A percentile compares a stretch with the other conserved stretches of the same genome.
Evolutionary conservation across 1,140 invertebrate species (phyloP).

Genomic region (Psix sp.): DNA sequence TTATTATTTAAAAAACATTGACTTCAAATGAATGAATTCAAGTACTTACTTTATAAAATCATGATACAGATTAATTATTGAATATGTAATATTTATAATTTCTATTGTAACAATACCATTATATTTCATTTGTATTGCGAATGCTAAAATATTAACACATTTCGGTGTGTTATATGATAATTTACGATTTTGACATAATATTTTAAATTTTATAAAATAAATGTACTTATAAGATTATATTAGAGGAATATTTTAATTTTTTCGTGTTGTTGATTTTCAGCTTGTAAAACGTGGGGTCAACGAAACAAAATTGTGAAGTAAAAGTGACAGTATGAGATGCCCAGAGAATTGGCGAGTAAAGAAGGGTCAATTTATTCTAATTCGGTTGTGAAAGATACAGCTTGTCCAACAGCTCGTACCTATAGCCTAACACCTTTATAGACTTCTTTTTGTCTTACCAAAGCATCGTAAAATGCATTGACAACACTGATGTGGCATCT

Average conservation of each 20-base stretch:
- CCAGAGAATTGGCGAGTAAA: constrained; percentile 45
- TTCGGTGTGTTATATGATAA: too few relatives aligned
- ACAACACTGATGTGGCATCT: constrained; percentile 64
- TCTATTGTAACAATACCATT: too few relatives aligned
- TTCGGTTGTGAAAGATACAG: constrained; percentile 76
- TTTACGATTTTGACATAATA: too few relatives aligned
- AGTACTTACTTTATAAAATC: too few relatives aligned
- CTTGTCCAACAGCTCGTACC: constrained; percentile 75
- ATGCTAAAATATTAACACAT: too few relatives aligned
- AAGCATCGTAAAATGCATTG: constrained; percentile 69
- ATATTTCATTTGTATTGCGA: too few relatives aligned
- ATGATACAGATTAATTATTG: too few relatives aligned
- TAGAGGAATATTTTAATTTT: too few relatives aligned
- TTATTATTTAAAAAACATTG: too few relatives aligned
- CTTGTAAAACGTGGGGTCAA: constrained; percentile 43
- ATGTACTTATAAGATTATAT: constrained; percentile 18
- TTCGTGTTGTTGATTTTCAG: constrained; percentile 29
- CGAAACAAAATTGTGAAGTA: constrained; percentile 42
- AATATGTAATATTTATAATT: too few relatives aligned
- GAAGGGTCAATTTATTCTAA: constrained; percentile 77
- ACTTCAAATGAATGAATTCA: too few relatives aligned
- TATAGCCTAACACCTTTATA: constrained; percentile 61
- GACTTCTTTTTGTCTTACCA: constrained; percentile 61
- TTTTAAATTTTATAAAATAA: too few relatives aligned
- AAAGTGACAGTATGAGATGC: constrained; percentile 56